Conservation (phyloP, 2,888 invertebrate species). For the Chymomyza fuscimana region DNA sequence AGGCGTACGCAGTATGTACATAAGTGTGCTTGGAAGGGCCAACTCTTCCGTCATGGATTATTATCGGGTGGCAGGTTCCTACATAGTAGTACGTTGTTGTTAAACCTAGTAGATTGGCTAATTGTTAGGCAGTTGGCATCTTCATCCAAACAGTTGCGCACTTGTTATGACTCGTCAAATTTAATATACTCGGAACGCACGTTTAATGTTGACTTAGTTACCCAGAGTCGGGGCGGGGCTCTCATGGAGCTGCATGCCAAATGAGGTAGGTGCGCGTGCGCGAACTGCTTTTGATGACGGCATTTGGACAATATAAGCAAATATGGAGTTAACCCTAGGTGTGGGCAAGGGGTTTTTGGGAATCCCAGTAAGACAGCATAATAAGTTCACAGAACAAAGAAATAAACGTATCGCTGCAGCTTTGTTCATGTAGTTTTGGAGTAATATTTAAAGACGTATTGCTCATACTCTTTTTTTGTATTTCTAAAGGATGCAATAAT, state of each 20-base stretch:
- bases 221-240: constrained; percentile 39
- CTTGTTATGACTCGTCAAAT: constrained; percentile 22
- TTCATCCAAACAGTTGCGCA: not conserved
- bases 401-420: not conserved
- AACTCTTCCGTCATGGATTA: not conserved
- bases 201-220: constrained; percentile 42
- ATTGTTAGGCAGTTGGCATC: not conserved
- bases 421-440: too few relatives aligned
- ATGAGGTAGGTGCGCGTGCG: constrained; percentile 60
- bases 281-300: constrained; percentile 35
- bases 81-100: not conserved
- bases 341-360: not conserved
- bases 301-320: not conserved
- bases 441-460: not conserved
- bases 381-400: not conserved
- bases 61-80: not conserved
- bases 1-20: too few relatives aligned
- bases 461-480: not conserved
- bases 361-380: not conserved
- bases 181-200: constrained; percentile 52
- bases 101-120: not conserved
- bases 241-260: constrained; percentile 40
- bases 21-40: not conserved
- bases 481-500: too few relatives aligned
- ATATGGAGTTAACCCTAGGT: not conserved